Base-by-base conservation (phyloP, 2,888 invertebrate species). In the Gymnocheta viridis region DNA sequence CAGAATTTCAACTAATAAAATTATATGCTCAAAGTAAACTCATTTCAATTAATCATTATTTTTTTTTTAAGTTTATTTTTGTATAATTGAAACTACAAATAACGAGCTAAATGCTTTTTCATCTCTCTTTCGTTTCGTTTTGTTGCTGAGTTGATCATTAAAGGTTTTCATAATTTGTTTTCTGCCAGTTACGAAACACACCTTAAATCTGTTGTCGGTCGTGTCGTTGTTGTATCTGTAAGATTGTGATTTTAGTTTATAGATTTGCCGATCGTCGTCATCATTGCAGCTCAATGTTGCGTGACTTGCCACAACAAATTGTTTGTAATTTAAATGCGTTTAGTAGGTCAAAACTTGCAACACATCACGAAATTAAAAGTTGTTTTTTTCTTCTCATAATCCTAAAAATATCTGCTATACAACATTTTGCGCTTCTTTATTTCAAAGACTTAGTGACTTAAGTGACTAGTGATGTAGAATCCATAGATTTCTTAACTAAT, bases 321-420 rank as follows among this genome's bases (percentile, higher is more conserved):
- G 84, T 84, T 81, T 49, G 67, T 62, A 77, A 84, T 84, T 82
- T 82, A 82, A 77, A 82, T 80, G 80, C 84, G 81, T 85, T 86
- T 86, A 86, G 85, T 86, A 80, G 86, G 86, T 86, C 86, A 86
- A 81, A 73, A 82, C 82, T 82, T 84, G 84, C 84, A 85, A 78
- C 67, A 80, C 35, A 80, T 44, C 80, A 84, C 76, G 77, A 76
- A 83, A 81, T 67, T 72, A 76, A 83, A 83, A 62, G 62, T 70
- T 51, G 1, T 14, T 49, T 51, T 35, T 19, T 19, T 3, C n/a
- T 22, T 58, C 44, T 49, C 9, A 7, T 24, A 22, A 41, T 60
- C 41, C 24, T 51, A 70, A 62, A 70, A 64, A 62, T 32, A 27
- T 62, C 54, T 62, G 62, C 60, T 54, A 54, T 44, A 74, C 9